Evolutionary conservation across 2,113 vertebrate genomes (phyloP).

Genomic region (Pyxicephalus adspersus): DNA sequence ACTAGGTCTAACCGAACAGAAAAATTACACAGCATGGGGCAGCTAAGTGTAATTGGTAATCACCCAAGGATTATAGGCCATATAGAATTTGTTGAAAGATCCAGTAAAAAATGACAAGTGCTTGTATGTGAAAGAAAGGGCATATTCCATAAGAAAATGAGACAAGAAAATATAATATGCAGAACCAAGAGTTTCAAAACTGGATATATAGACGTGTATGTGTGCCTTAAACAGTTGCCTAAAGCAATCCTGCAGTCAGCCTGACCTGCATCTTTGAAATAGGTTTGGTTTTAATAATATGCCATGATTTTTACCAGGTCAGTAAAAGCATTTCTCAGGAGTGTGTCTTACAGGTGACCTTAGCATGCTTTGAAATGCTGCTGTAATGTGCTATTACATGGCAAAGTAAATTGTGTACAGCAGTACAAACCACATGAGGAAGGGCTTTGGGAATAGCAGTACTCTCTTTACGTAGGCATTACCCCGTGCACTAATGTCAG

Average conservation of each 20-base stretch:
- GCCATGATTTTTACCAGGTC: constrained; percentile 13
- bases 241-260: constrained; percentile 6
- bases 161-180: constrained; percentile 5
- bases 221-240: constrained; percentile 21
- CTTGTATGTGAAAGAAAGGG: constrained; percentile 26
- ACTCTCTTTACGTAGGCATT: too few relatives aligned
- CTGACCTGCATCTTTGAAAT: not conserved
- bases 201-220: constrained; percentile 2
- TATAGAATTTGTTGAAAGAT: constrained; percentile 4
- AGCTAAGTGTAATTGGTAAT: constrained; percentile 33
- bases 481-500: too few relatives aligned
- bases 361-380: not conserved
- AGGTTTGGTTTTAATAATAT: constrained; percentile 16
- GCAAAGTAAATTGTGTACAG: not conserved
- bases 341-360: constrained; percentile 4
- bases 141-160: constrained; percentile 39
- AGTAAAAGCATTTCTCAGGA: constrained; percentile 10
- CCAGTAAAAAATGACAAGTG: constrained; percentile 8
- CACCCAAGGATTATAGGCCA: not conserved
- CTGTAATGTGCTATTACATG: not conserved
- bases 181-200: constrained; percentile 14
- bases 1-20: not conserved
- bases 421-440: not conserved
- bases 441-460: too few relatives aligned
- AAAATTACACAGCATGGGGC: constrained; percentile 15